phyloP scores from a whole-genome alignment of 2,113 vertebrate genomes.

The Cyphomyrus discorhynchus region DNA sequence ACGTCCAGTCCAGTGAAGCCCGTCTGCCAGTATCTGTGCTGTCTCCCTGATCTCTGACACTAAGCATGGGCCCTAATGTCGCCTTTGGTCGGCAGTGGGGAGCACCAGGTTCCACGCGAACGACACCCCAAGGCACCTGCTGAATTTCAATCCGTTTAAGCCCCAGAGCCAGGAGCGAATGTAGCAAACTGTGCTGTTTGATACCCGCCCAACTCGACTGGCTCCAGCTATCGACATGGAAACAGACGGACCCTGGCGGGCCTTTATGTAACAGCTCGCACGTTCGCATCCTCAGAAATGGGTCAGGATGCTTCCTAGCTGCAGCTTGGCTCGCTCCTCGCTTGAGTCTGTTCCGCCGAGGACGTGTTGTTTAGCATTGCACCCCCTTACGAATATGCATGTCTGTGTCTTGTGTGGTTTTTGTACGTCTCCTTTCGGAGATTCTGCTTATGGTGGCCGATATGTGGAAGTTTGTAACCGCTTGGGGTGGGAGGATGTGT shows the following conservation, averaged over 20 bases:
- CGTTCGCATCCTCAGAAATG: background rate
- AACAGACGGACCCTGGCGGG: background rate
- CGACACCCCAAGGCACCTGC: background rate
- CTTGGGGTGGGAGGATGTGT: background rate
- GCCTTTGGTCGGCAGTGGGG: background rate
- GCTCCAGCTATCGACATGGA: background rate
- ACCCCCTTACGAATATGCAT: background rate
- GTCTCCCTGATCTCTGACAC: background rate
- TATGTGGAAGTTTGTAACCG: background rate
- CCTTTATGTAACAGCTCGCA: background rate
- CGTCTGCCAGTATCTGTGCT: background rate
- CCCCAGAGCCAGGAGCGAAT: background rate
- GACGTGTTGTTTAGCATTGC: background rate
- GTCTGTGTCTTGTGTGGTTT: background rate
- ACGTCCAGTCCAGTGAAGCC: background rate
- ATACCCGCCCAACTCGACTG: background rate
- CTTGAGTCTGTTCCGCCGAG: background rate
- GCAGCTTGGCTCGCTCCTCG: background rate
- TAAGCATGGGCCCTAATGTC: background rate
- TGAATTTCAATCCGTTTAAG: background rate
- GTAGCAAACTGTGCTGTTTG: background rate
- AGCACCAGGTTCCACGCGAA: background rate
- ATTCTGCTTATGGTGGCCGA: background rate
- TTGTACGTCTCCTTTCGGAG: background rate
- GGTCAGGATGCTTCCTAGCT: background rate